These are phyloP conservation scores for Yponomeuta evonymella DNA, from an alignment of 2,888 invertebrate species.

Conservation along the genomic window DNA sequence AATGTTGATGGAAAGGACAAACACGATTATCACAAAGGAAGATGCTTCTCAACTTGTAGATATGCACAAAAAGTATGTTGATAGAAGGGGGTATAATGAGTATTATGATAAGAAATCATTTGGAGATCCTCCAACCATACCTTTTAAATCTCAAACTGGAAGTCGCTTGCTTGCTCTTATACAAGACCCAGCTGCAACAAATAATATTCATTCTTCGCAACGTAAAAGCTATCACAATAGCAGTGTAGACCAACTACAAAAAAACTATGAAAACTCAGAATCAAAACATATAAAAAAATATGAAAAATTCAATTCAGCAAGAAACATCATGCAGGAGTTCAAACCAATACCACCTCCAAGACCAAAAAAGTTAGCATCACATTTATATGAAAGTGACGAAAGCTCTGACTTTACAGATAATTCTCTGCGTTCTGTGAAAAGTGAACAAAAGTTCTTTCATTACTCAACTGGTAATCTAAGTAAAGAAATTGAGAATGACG, in stretches of 20 bases:
- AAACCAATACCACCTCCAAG: slow-evolving; percentile 62
- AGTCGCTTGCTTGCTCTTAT: slow-evolving; percentile 79
- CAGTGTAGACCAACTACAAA: slow-evolving; percentile 36
- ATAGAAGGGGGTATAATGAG: slow-evolving; percentile 77
- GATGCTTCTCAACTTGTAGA: slow-evolving; percentile 80
- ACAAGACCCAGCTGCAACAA: slow-evolving; percentile 66
- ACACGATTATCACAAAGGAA: slow-evolving; percentile 60
- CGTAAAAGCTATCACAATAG: slow-evolving; percentile 34
- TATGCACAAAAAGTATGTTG: slow-evolving; percentile 82
- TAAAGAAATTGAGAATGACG: slow-evolving; percentile 66
- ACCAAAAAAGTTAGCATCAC: slow-evolving; percentile 53
- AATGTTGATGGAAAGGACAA: slow-evolving; percentile 74
- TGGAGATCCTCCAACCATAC: slow-evolving; percentile 37
- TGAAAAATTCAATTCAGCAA: slow-evolving; percentile 24
- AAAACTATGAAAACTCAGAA: slow-evolving; percentile 26
- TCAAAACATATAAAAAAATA: slow-evolving; percentile 28
- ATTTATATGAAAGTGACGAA: slow-evolving; percentile 64
- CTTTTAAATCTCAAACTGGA: slow-evolving; percentile 72
- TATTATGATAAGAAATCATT: slow-evolving; percentile 28
- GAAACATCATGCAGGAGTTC: slow-evolving; percentile 31
- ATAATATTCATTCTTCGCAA: slow-evolving; percentile 39
- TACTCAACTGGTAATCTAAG: slow-evolving; percentile 65
- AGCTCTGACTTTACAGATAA: slow-evolving; percentile 59
- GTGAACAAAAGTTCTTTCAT: slow-evolving; percentile 58
- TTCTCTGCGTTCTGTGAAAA: slow-evolving; percentile 54